phyloP scores from a whole-genome alignment of 2,113 vertebrate genomes.

The Bubo blakistoni region DNA sequence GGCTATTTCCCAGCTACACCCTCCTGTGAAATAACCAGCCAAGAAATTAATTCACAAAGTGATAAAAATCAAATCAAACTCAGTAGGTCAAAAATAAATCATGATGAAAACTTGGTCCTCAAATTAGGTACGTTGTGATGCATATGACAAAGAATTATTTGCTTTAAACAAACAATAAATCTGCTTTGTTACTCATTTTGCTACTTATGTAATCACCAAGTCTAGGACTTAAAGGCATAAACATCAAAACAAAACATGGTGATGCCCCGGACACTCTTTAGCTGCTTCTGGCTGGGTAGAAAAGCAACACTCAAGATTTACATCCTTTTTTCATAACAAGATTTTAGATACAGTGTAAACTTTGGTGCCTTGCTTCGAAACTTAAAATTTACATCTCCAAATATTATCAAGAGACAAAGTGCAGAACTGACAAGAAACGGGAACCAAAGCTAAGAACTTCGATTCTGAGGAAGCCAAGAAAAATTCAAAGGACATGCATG shows the following conservation, averaged over 20 bases:
- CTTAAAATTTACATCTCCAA: background rate
- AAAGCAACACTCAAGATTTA: background rate
- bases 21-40: background rate
- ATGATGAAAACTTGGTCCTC: background rate
- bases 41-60: background rate
- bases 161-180: background rate
- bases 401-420: background rate
- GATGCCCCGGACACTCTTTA: background rate
- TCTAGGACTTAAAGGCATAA: background rate
- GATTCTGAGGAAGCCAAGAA: background rate
- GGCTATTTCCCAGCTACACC: background rate
- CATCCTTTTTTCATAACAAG: accelerated
- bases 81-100: background rate
- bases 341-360: background rate
- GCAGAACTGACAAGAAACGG: background rate
- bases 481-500: accelerated
- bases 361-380: background rate
- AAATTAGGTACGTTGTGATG: background rate
- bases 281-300: background rate
- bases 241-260: background rate
- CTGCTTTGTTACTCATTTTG: background rate
- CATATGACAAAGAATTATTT: background rate
- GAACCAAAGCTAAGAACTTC: background rate
- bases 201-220: background rate
- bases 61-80: background rate